Conservation (phyloP, 2,888 invertebrate genomes). For the Synergus itoensis region DNA sequence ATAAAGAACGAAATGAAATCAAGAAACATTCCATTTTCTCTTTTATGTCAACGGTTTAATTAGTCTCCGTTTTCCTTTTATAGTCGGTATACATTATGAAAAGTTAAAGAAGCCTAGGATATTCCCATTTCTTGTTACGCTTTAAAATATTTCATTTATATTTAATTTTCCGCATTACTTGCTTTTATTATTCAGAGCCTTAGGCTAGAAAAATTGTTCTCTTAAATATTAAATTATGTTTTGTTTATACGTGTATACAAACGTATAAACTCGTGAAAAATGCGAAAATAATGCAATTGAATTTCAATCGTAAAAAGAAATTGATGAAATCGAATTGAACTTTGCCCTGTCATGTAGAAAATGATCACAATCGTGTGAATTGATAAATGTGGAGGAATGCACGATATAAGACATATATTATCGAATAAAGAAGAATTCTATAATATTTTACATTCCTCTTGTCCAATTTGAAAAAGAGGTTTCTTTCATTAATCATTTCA, state of each 20-base stretch:
- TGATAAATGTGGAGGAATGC: not conserved
- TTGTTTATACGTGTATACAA: not conserved
- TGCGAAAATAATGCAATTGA: slow-evolving; percentile 7
- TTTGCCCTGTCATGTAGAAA: slow-evolving; percentile 25
- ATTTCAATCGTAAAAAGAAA: slow-evolving; percentile 21
- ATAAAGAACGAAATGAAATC: not conserved
- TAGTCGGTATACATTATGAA: not conserved
- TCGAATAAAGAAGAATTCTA: not conserved
- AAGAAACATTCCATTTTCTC: slow-evolving; percentile 19
- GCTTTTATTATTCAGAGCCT: not conserved
- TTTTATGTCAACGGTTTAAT: slow-evolving; percentile 19
- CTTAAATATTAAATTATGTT: not conserved
- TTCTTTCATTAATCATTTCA: not conserved
- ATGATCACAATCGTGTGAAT: slow-evolving; percentile 26
- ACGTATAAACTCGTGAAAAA: not conserved
- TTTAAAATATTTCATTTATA: not conserved
- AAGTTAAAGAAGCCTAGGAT: not conserved
- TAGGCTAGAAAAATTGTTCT: not conserved
- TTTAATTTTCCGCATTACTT: not conserved
- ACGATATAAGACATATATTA: not conserved
- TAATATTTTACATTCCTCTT: not conserved
- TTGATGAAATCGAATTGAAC: slow-evolving; percentile 30
- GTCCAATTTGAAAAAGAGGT: slow-evolving; percentile 1
- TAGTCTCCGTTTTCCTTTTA: not conserved
- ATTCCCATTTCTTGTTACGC: not conserved